Evolutionary conservation across 2,797 vertebrate species (phyloP).

Genomic region (Gymnodraco acuticeps): DNA sequence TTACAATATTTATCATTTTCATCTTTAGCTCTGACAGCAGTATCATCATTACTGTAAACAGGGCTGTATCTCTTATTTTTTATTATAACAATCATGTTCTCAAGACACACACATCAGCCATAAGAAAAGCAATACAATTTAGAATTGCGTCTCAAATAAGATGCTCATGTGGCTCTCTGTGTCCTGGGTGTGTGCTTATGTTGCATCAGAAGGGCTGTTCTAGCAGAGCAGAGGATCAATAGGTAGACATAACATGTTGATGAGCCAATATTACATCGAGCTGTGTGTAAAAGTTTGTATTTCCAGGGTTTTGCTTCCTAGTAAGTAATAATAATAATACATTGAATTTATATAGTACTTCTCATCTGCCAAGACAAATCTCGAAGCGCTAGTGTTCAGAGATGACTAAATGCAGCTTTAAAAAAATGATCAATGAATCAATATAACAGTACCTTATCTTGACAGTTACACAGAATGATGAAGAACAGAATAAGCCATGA

Average conservation of each 20-base stretch:
- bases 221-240: conserved; percentile 18
- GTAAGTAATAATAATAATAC: no score
- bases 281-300: neutral
- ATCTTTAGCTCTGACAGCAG: neutral
- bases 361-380: no score
- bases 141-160: neutral
- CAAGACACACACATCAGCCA: neutral
- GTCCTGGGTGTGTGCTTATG: neutral
- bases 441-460: conserved; percentile 41
- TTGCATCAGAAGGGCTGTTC: conserved; percentile 15
- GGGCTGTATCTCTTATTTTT: conserved; percentile 4
- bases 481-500: conserved; percentile 70
- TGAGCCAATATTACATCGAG: neutral
- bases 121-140: neutral
- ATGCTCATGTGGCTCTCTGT: neutral
- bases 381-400: neutral
- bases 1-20: neutral
- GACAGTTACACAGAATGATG: conserved; percentile 67
- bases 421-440: conserved; percentile 19
- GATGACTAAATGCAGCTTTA: neutral
- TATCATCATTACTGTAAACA: neutral
- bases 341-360: no score
- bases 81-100: neutral
- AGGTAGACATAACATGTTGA: neutral
- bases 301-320: neutral